Base-by-base conservation (phyloP, 2,113 vertebrate species). In the Pitta sordida region DNA sequence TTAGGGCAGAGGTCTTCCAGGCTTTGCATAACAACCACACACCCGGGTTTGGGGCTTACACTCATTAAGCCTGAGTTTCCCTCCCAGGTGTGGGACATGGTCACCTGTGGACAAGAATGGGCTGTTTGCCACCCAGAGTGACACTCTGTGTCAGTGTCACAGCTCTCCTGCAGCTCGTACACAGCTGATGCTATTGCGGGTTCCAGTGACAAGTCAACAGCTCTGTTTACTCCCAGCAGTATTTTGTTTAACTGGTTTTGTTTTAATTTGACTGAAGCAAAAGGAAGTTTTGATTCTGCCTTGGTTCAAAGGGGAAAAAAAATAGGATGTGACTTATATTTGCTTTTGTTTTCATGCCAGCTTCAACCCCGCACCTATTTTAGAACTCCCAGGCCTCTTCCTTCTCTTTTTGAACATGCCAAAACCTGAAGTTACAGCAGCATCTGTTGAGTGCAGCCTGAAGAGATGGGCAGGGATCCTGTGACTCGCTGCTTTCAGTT, bases 241-340 rank as follows among this genome's bases (percentile, higher is more conserved):
- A 13, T 77, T 82, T 95, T 87, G 68, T 83, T 90, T 5, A 11
- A 48, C 20, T 76, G 7, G 8, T 76, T 92, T 91, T 87, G 78
- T 73, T 95, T 79, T 81, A 24, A 49, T 86, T 68, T 77, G 67
- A 73, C 51, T 62, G 43, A 90, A 95, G 46, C 78, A 79, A 95
- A 85, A 94, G 94, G 93, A 91, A 93, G 91, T 95, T 95, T 95
- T 92, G 77, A 64, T 82, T 91, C 30, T 84, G 77, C 55, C 63
- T 60, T 11, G 29, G 52, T 89, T 94, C 0, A 1, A 39, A 62
- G 36, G 23, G 7, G 2, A 6, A 43, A 51, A 37, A 75, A 49
- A 63, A 79, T 56, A 95, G 93, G 96, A 96, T 90, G 59, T 93
- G 92, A 96, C 71, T 82, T 70, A 13, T 34, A 26, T 69, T 51